phyloP scores from a whole-genome alignment of 1,140 invertebrate genomes.

The Hypothenemus hampei region DNA sequence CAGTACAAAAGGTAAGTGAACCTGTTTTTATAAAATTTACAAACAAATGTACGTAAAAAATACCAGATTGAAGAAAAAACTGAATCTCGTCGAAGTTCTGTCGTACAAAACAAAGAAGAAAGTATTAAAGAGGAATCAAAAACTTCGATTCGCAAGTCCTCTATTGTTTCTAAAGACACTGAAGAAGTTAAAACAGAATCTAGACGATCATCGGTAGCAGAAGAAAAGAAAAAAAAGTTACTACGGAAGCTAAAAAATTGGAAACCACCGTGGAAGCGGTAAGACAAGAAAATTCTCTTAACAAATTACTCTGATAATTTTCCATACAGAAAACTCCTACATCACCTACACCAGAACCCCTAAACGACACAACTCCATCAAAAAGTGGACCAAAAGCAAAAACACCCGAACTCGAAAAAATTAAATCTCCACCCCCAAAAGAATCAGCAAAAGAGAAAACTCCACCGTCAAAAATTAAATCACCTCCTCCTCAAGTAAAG shows the following conservation, averaged over 20 bases:
- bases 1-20: conserved; percentile 28
- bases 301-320: conserved; percentile 3
- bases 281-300: conserved; percentile 23
- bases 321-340: conserved; percentile 45
- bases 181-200: conserved; percentile 57
- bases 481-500: conserved; percentile 34
- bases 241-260: conserved; percentile 35
- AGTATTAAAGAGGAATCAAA: conserved; percentile 41
- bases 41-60: not conserved
- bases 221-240: conserved; percentile 52
- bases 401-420: conserved; percentile 44
- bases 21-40: not conserved
- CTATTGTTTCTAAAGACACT: conserved; percentile 31
- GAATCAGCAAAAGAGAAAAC: conserved; percentile 17
- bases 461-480: conserved; percentile 37
- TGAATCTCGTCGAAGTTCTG: conserved; percentile 60
- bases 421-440: conserved; percentile 33
- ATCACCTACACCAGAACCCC: conserved; percentile 47
- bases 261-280: conserved; percentile 41
- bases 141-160: conserved; percentile 39
- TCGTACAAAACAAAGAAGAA: conserved; percentile 51
- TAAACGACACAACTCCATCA: conserved; percentile 41
- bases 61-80: conserved; percentile 52
- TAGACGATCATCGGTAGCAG: conserved; percentile 57
- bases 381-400: conserved; percentile 40